These are phyloP conservation scores for Liasis olivaceus DNA, from an alignment of 2,797 vertebrate species.

Conservation along the genomic window DNA sequence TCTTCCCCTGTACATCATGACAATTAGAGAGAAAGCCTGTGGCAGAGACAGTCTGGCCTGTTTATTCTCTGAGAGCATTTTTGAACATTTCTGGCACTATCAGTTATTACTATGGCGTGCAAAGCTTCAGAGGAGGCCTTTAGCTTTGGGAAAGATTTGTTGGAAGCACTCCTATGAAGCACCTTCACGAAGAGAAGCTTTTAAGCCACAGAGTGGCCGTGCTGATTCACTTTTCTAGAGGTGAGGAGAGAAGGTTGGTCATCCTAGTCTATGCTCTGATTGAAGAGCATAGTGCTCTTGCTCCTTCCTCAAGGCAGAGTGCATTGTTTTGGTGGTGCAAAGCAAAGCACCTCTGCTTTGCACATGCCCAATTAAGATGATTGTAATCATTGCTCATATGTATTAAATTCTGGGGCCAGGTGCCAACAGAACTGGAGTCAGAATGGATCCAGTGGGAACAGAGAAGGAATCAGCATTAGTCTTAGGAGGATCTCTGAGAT, in stretches of 20 bases:
- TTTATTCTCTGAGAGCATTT: not conserved
- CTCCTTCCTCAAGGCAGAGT: not conserved
- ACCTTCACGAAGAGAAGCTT: not conserved
- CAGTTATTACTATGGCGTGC: not conserved
- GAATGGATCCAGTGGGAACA: not conserved
- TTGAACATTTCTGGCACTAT: not conserved
- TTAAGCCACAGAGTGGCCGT: not conserved
- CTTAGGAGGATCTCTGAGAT: not conserved
- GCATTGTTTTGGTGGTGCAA: not conserved
- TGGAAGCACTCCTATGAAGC: not conserved
- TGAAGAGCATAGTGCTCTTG: not conserved
- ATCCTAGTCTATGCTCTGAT: not conserved
- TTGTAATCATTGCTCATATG: not conserved
- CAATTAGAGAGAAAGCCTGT: not conserved
- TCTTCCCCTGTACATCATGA: not conserved
- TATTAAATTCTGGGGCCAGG: not conserved
- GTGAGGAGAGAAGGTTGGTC: not conserved
- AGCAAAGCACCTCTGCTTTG: not conserved
- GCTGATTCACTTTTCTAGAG: not conserved
- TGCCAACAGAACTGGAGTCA: not conserved
- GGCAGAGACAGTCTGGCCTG: not conserved
- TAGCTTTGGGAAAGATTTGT: not conserved
- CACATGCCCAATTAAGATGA: not conserved
- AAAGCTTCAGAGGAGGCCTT: not conserved
- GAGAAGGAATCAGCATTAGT: not conserved